Evolutionary conservation across 2,113 vertebrate species (phyloP), one percentile per base, ranked within the genome.

Genomic region (Morone chrysops): DNA sequence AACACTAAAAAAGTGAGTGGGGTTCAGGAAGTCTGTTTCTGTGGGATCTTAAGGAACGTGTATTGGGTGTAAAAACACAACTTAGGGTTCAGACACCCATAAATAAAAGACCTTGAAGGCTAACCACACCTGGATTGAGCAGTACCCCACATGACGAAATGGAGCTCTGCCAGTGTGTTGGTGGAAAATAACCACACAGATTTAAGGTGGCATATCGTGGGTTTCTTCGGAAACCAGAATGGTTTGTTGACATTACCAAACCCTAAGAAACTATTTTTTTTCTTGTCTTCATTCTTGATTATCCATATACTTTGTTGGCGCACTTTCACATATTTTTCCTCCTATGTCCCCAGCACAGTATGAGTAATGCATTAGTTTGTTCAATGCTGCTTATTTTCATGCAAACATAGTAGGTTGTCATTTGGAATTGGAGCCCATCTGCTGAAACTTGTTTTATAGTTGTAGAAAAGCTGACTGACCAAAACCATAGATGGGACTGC

Each of bases 51-150:
- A 40, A 54, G 70, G 80, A 84, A 91, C 69, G 51, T 86, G 72
- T 86, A 59, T 61, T 36, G 45, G 54, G 62, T n/a, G 57, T 75
- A 87, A 88, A 90, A 92, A 87, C 84, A 71, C 59, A 70, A 78
- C 56, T 74, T 40, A n/a, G 50, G 50, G 73, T 88, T 66, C 63
- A 92, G 85, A 71, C 54, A 53, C 67, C 70, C 69, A 71, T 82
- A 79, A 89, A 90, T 82, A 72, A 83, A 82, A 81, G 47, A 69
- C 69, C 38, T 66, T 78, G 14, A n/a, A 74, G 68, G 73, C 56
- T 74, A 79, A 72, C 81, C 78, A 70, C 62, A 82, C 60, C 70
- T 74, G 75, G 50, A 78, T 59, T 75, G 70, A 81, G 38, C 63
- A n/a, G 25, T 22, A 57, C 67, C 66, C 11, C 56, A 74, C 65